Base-by-base conservation (phyloP, 2,113 vertebrate species). In the Datnioides undecimradiatus region DNA sequence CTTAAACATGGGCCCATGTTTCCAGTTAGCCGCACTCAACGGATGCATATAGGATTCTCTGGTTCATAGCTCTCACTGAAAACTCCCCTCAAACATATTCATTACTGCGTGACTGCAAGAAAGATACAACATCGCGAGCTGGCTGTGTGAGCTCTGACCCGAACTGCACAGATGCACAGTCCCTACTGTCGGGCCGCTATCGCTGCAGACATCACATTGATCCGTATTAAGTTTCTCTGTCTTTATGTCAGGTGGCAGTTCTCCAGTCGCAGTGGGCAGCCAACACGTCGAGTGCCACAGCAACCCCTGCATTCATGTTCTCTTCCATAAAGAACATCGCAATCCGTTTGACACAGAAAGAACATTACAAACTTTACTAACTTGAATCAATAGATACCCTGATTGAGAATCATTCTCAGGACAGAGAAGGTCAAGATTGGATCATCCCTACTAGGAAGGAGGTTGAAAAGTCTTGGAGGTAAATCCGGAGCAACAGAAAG, bases 1-100 rank as follows among this genome's bases (percentile, higher is more conserved):
- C 41, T 55, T 86, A 60, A 85, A 84, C 79, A 71, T 59, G 46
- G 45, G 36, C 36, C 68, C 49, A 49, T 66, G 68, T 65, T 82
- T 85, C 78, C 54, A 49, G 73, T 76, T 54, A 46, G 80, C 23
- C 11, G 71, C 2, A 3, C 82, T 82, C 83, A 33, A 49, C 6
- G 4, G 59, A 78, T 75, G 64, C 74, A 41, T 63, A 23, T 33
- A 40, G 36, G 0, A 88, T 55, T 55, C 13, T 72, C 25, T 8
- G 12, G 13, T 17, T 69, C 34, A 63, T 54, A 55, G 67, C 25
- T 67, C 51, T 76, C 19, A 41, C 33, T 64, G 62, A 76, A 67
- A 73, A 73, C 25, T 70, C 16, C 27, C 36, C 54, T 76, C 25
- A 65, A 58, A 72, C 40, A 74, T 7, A 63, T 31, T 46, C 21